phyloP scores from a whole-genome alignment of 1,140 invertebrate genomes.

The Euwallacea fornicatus region DNA sequence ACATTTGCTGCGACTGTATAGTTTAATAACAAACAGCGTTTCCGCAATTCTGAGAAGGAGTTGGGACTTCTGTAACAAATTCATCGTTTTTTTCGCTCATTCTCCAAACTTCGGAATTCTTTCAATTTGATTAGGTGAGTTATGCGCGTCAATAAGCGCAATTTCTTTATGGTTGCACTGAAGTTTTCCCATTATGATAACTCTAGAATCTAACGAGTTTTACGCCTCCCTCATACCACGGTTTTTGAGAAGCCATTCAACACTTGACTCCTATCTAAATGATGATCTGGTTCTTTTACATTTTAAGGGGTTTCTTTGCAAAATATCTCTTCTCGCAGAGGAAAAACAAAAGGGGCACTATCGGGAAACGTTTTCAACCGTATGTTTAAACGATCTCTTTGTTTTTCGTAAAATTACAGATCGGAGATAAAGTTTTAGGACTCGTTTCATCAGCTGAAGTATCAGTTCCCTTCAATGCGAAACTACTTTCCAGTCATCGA shows the following conservation, averaged over 20 bases:
- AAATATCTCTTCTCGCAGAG: not conserved
- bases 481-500: not conserved
- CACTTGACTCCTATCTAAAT: not conserved
- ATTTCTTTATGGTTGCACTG: not conserved
- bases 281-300: too few species aligned
- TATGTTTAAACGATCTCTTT: slow-evolving; percentile 1
- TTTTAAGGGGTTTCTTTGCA: not conserved
- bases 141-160: not conserved
- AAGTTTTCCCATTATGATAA: not conserved
- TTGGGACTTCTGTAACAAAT: not conserved
- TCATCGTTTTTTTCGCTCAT: not conserved
- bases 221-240: not conserved
- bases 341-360: not conserved
- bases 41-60: not conserved
- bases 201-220: not conserved
- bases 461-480: not conserved
- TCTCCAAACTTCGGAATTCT: not conserved
- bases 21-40: not conserved
- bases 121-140: not conserved
- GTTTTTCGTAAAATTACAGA: not conserved
- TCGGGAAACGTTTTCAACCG: not conserved
- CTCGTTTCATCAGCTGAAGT: not conserved
- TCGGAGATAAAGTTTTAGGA: not conserved
- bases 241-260: not conserved
- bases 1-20: not conserved